A percentile compares a stretch with the other conserved stretches of the same genome.
Conservation (phyloP, 2,888 invertebrate genomes). For the Drosophila multiciliata region DNA sequence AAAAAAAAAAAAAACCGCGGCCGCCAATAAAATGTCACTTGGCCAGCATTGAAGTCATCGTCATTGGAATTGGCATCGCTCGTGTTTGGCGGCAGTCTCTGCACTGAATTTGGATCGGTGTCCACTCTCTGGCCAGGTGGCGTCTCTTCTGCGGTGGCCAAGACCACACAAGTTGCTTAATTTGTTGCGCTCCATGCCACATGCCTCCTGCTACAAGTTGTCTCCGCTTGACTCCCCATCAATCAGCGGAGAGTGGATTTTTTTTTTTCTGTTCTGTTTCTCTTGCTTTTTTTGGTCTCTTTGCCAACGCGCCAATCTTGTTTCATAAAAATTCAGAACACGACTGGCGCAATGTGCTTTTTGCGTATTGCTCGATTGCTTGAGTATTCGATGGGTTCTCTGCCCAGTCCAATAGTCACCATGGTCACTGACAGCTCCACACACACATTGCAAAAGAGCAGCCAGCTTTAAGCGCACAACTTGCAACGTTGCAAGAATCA, state of each 20-base stretch:
- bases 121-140: slow-evolving; percentile 65
- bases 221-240: slow-evolving; percentile 78
- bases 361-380: slow-evolving; percentile 52
- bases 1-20: slow-evolving; percentile 11
- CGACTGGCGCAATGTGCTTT: slow-evolving; percentile 60
- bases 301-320: slow-evolving; percentile 37
- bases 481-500: not conserved
- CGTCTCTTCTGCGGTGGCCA: slow-evolving; percentile 70
- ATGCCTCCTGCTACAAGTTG: slow-evolving; percentile 55
- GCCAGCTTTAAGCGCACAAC: not conserved
- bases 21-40: slow-evolving; percentile 79
- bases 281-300: slow-evolving; percentile 32
- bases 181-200: slow-evolving; percentile 72
- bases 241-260: slow-evolving; percentile 61
- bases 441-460: slow-evolving; percentile 1
- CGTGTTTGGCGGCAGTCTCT: slow-evolving; percentile 65
- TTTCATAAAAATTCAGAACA: slow-evolving; percentile 77
- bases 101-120: slow-evolving; percentile 65
- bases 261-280: not conserved
- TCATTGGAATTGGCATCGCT: slow-evolving; percentile 44
- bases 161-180: slow-evolving; percentile 78
- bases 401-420: slow-evolving; percentile 8
- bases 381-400: slow-evolving; percentile 29
- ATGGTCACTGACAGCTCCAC: slow-evolving; percentile 41
- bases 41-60: slow-evolving; percentile 37